Percentiles rank a stretch among this genome's conserved stretches.
phyloP scores from a whole-genome alignment of 2,797 vertebrate species.

The Trachops cirrhosus region DNA sequence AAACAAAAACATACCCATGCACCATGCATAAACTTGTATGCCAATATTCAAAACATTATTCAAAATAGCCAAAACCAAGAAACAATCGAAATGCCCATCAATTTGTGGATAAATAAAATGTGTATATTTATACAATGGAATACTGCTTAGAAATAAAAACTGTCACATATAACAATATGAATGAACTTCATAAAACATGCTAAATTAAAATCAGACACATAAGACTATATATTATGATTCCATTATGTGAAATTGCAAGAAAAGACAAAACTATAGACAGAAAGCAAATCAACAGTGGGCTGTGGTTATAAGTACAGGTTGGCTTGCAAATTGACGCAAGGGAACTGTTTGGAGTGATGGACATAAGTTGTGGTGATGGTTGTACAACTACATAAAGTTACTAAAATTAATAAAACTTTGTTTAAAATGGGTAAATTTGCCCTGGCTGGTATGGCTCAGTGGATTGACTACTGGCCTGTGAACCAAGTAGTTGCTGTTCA shows the following conservation, averaged over 20 bases:
- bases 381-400: neutral
- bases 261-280: neutral
- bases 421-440: neutral
- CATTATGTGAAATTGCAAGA: neutral
- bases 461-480: too few species aligned
- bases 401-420: neutral
- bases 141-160: neutral
- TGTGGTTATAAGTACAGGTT: neutral
- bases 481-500: too few species aligned
- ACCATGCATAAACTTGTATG: neutral
- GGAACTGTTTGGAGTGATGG: neutral
- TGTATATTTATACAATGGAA: neutral
- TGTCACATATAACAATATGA: neutral
- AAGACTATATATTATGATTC: neutral
- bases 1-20: neutral
- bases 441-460: too few species aligned
- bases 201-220: neutral
- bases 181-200: neutral
- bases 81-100: neutral
- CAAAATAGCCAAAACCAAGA: neutral
- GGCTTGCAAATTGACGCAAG: neutral
- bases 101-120: neutral
- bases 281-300: neutral
- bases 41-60: neutral
- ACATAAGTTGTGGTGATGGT: neutral